A percentile compares a stretch with the other conserved stretches of the same genome.
Conservation (phyloP, 2,888 invertebrate species). For the Ichneumon xanthorius region DNA sequence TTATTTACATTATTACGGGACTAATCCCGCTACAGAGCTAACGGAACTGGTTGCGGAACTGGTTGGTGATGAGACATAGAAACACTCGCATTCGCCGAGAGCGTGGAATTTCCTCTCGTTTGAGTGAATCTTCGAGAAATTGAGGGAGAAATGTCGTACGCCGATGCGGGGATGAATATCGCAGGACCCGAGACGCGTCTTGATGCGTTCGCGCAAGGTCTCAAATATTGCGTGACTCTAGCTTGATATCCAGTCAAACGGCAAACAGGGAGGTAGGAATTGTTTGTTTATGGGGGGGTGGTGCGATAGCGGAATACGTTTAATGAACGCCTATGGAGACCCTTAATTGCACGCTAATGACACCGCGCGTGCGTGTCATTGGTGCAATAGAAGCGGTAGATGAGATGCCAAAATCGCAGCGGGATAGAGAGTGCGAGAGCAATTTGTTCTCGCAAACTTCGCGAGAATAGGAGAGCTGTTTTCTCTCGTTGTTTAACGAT, state of each 20-base stretch:
- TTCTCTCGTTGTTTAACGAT: slow-evolving; percentile 46
- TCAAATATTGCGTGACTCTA: background rate
- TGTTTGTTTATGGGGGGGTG: background rate
- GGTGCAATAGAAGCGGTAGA: slow-evolving; percentile 6
- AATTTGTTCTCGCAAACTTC: slow-evolving; percentile 35
- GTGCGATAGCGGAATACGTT: background rate
- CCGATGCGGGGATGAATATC: background rate
- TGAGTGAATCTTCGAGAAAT: slow-evolving; percentile 19
- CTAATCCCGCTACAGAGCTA: too few species aligned
- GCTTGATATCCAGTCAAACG: background rate
- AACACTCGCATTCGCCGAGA: too few species aligned
- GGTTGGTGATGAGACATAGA: too few species aligned
- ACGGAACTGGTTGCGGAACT: too few species aligned
- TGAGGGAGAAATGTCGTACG: background rate
- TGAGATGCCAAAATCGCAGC: slow-evolving; percentile 31
- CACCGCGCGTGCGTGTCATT: background rate
- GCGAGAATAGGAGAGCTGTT: slow-evolving; percentile 22
- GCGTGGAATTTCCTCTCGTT: too few species aligned
- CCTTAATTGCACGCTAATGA: slow-evolving; percentile 25
- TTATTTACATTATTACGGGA: too few species aligned
- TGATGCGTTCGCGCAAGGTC: background rate
- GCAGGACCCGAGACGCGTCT: background rate
- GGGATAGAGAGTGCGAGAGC: background rate
- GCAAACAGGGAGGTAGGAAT: background rate
- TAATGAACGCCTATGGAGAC: slow-evolving; percentile 18